A percentile compares a stretch with the other conserved stretches of the same genome.
Evolutionary conservation across 2,113 vertebrate species (phyloP).

Genomic region (Cryptotis parvus): DNA sequence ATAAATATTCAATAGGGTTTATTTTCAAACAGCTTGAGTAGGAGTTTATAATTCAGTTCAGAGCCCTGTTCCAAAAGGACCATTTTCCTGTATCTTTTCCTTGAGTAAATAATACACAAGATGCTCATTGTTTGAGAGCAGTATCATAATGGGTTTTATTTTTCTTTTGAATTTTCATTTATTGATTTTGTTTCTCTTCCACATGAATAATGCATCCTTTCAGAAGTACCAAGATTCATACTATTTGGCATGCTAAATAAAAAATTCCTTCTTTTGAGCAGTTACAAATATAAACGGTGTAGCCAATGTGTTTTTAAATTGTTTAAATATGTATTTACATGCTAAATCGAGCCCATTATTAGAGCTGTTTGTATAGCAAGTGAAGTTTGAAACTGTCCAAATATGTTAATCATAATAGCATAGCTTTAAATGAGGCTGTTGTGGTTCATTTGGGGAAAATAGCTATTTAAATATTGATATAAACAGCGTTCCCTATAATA

Average conservation of each 20-base stretch:
- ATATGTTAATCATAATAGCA: conserved; percentile 76
- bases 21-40: conserved; percentile 54
- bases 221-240: conserved; percentile 66
- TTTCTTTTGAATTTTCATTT: conserved; percentile 80
- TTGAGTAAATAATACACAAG: conserved; percentile 73
- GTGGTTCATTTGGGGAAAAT: conserved; percentile 72
- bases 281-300: conserved; percentile 74
- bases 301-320: conserved; percentile 81
- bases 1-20: conserved; percentile 58
- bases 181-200: conserved; percentile 80
- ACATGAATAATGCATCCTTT: conserved; percentile 82
- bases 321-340: conserved; percentile 83
- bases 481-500: conserved; percentile 67
- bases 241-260: conserved; percentile 74
- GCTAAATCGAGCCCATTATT: conserved; percentile 61
- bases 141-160: conserved; percentile 68
- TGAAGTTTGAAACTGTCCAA: conserved; percentile 74
- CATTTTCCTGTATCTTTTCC: conserved; percentile 66
- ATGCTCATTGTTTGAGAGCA: conserved; percentile 69
- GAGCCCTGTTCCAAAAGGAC: conserved; percentile 54
- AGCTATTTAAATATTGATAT: conserved; percentile 79
- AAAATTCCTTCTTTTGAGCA: conserved; percentile 75
- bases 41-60: conserved; percentile 56
- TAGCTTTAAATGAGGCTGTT: conserved; percentile 75
- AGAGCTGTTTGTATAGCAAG: conserved; percentile 59